Base-by-base conservation (phyloP, 1,140 invertebrate genomes). In the Caenorhabditis inopinata region DNA sequence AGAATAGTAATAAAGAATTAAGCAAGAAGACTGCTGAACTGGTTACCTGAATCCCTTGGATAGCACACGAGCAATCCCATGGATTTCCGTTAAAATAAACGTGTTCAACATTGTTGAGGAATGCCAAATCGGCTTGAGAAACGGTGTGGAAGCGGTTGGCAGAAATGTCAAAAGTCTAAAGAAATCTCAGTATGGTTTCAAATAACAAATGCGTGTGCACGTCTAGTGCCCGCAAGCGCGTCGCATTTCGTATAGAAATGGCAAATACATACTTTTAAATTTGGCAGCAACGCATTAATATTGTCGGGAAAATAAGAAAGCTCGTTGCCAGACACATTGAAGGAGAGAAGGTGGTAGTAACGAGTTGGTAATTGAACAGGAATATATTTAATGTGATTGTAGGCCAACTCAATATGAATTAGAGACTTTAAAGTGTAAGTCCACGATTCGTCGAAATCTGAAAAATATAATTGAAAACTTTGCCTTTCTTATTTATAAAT, bases 41-140 rank as follows among this genome's bases (percentile, higher is more conserved):
- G 9, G 2, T 75, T 16, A 75, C 73, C 35, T 86, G 85, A 14
- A 86, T 68, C 29, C 75, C 78, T 62, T 86, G 85, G 7, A 82
- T 79, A 11, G 85, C 87, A 62, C 85, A 87, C 18, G 81, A 62
- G 78, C 85, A 87, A 77, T 87, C 85, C 85, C 87, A 86, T 11
- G 85, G 85, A 74, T 88, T 83, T 27, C 79, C 62, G n/a, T 84
- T 51, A 0, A 84, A 38, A 51, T 74, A 84, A 11, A 84, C 81
- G 18, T 78, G 47, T 23, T 85, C 80, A 11, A 85, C 21, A 14
- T 73, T 21, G 23, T 84, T 68, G 32, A 86, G 73, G 35, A 85
- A 86, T 18, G 73, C 53, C 62, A 86, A 23, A 14, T 79, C 62
- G 3, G 51, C n/a, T 12, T 35, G 35, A 14, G 83, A 84, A 11